Conservation (phyloP, 2,797 vertebrate species). For the Sandelia bainsii region DNA sequence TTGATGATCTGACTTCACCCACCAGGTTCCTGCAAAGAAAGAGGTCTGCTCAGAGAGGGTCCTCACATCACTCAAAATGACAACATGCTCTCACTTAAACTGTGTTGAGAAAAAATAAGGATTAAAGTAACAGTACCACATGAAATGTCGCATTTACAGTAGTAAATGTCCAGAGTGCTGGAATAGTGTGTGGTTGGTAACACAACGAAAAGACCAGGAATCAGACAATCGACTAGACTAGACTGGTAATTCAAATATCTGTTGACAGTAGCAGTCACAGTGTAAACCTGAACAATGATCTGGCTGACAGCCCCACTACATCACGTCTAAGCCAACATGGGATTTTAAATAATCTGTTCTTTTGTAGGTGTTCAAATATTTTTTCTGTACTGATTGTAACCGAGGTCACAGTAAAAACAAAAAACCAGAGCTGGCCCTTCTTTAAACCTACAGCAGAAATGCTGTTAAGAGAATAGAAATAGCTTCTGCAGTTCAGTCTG, state of each 20-base stretch:
- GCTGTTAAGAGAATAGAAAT: background rate
- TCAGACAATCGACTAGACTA: too few relatives aligned
- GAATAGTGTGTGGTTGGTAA: too few relatives aligned
- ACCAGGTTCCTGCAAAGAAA: too few relatives aligned
- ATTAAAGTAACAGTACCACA: too few relatives aligned
- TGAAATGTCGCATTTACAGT: too few relatives aligned
- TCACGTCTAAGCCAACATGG: background rate
- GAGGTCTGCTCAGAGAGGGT: too few relatives aligned
- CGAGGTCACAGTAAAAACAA: background rate
- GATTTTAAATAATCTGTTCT: slow-evolving; percentile 1
- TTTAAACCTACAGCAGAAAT: background rate
- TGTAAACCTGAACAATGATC: background rate
- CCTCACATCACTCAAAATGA: background rate
- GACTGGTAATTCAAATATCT: background rate
- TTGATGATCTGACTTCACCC: too few relatives aligned
- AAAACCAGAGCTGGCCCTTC: background rate
- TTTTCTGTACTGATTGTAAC: background rate
- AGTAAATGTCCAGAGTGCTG: too few relatives aligned
- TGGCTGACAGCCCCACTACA: background rate
- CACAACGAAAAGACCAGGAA: too few relatives aligned
- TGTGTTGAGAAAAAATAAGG: slow-evolving; percentile 1
- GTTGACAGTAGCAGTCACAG: slow-evolving; percentile 7
- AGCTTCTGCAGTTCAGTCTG: background rate
- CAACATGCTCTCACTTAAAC: background rate
- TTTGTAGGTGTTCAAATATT: background rate